Base-by-base conservation (phyloP, 2,797 vertebrate genomes). In the Apogon hyalosoma region DNA sequence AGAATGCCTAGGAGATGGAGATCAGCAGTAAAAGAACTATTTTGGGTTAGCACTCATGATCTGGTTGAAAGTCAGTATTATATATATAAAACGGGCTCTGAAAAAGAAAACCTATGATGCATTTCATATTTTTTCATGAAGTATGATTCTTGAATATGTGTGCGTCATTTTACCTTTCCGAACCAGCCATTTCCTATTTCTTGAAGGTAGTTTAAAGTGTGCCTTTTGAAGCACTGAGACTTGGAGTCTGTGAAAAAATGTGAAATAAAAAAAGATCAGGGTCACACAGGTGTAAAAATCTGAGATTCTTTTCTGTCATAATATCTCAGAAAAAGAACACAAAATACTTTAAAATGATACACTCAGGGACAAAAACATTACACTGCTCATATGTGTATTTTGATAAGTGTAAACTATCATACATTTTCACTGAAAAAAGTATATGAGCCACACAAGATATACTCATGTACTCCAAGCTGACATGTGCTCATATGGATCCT, bases 151-250 rank as follows among this genome's bases (percentile, higher is more conserved):
- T 11, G 13, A 73, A 64, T 14, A 19, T 38, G 10, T 39, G 12
- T 49, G 28, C 0, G 41, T 57, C 14, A 19, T 67, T 89, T 91
- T 86, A 96, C 96, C 94, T 97, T 97, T 80, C 96, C 96, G 79
- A 97, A 97, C 96, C 96, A 97, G 82, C 96, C 96, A 75, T 95
- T 97, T 73, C 96, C 96, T 46, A 97, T 97, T 88, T 97, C 96
- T 79, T 97, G 96, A 53, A 97, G 93, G 85, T 97, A 97, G 90
- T 96, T 97, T 69, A 97, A 93, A 39, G 95, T 90, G 77, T 96
- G 96, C 51, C 96, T 93, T 90, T 95, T 96, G 67, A 97, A 95
- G 84, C 94, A 94, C 77, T 95, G 90, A 52, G 90, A 90, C 56
- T 87, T 91, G 15, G 89, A 77, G 58, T 92, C 94, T 94, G 83